Percentiles rank a stretch among this genome's conserved stretches.
Evolutionary conservation across 2,113 vertebrate species (phyloP).

Genomic region (Xiphias gladius): DNA sequence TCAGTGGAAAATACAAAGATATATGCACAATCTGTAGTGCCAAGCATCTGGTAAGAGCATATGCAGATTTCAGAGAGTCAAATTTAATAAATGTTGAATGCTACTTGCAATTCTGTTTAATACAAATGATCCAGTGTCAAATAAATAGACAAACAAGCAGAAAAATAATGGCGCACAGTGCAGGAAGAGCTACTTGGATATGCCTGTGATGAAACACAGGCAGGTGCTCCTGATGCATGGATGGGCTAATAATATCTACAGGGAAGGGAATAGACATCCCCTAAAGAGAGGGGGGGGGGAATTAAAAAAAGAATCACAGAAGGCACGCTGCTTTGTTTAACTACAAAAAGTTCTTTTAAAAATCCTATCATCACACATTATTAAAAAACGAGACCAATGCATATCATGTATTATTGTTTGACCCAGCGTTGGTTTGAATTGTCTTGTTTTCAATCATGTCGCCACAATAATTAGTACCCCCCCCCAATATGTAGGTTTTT

Average conservation of each 20-base stretch:
- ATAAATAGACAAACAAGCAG: background rate
- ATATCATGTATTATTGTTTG: slow-evolving; percentile 9
- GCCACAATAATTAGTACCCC: background rate
- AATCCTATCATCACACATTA: background rate
- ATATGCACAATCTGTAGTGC: background rate
- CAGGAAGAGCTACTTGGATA: background rate
- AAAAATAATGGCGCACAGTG: background rate
- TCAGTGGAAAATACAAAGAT: slow-evolving; percentile 6
- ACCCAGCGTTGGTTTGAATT: background rate
- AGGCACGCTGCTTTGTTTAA: background rate
- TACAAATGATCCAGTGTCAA: background rate
- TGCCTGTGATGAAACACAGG: background rate
- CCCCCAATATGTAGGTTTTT: background rate
- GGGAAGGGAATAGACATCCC: background rate
- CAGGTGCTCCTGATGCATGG: background rate
- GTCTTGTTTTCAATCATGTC: slow-evolving; percentile 15
- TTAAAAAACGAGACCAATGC: slow-evolving; percentile 15
- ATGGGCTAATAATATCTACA: background rate
- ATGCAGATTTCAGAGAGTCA: background rate
- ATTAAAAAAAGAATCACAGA: background rate
- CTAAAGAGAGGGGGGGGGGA: too few species aligned
- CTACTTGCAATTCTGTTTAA: background rate
- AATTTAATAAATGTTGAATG: background rate
- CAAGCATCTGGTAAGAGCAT: background rate
- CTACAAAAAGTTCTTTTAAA: background rate